Percentiles rank a stretch among this genome's conserved stretches.
Conservation (phyloP, 2,113 vertebrate genomes). For the Myanophis thanlyinensis region DNA sequence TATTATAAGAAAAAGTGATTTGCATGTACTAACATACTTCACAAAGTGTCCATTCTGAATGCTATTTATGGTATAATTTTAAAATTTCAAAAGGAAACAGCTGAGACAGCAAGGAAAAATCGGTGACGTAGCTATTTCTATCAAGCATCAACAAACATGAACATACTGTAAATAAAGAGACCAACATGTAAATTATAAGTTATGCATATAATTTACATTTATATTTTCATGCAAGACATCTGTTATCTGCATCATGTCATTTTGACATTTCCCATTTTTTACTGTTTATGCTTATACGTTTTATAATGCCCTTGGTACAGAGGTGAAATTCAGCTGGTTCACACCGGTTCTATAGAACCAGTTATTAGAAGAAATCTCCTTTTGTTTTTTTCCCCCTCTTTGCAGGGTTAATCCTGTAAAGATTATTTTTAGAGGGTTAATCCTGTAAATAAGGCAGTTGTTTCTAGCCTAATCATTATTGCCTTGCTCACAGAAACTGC, state of each 20-base stretch:
- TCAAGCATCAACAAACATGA: neutral
- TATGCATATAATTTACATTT: no score
- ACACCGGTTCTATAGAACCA: no score
- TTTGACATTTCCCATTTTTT: neutral
- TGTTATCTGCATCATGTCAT: neutral
- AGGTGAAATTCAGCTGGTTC: no score
- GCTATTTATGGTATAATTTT: neutral
- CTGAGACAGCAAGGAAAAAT: neutral
- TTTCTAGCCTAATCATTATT: no score
- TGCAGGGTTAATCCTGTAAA: no score
- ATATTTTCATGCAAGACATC: neutral
- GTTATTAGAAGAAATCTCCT: no score
- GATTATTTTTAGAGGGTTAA: no score
- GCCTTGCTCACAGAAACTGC: no score
- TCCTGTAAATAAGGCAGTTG: no score
- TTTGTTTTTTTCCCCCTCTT: no score
- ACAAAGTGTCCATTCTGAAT: neutral
- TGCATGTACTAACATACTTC: neutral
- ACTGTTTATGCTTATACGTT: neutral
- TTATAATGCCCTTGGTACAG: no score
- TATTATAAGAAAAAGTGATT: neutral
- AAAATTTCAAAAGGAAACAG: neutral
- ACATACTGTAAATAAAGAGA: neutral
- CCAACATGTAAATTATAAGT: neutral
- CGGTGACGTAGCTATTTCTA: neutral